Conservation (phyloP, 1,140 invertebrate species). For the Campodea augens region DNA sequence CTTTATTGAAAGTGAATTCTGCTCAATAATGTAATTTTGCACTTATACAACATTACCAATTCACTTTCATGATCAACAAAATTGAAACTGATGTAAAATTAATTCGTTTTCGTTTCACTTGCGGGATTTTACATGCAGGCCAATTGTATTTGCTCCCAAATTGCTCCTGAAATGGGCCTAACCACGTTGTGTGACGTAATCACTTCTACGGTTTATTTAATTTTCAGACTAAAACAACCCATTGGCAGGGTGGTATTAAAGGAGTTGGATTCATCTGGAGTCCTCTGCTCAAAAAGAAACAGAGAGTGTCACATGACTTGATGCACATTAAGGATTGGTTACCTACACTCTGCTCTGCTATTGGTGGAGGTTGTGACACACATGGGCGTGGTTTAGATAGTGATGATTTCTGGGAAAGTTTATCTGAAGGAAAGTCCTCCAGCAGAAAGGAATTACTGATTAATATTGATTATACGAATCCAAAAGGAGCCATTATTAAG, state of each 20-base stretch:
- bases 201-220: constrained; percentile 7
- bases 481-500: constrained; percentile 19
- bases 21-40: too few species aligned
- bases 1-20: too few species aligned
- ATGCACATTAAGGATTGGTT: constrained; percentile 75
- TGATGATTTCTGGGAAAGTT: constrained; percentile 32
- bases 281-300: constrained; percentile 34
- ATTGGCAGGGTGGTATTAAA: constrained; percentile 69
- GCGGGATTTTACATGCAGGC: too few species aligned
- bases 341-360: constrained; percentile 50
- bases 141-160: too few species aligned
- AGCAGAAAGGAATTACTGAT: constrained; percentile 24
- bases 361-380: constrained; percentile 28
- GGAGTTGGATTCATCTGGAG: constrained; percentile 62
- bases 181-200: constrained; percentile 17
- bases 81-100: not conserved
- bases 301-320: constrained; percentile 45
- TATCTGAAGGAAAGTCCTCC: constrained; percentile 17
- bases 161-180: constrained; percentile 22
- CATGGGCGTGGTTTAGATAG: constrained; percentile 34
- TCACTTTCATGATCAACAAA: too few species aligned
- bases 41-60: too few species aligned
- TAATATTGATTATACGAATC: constrained; percentile 27
- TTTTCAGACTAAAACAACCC: constrained; percentile 47
- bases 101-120: not conserved